Evolutionary conservation across 2,888 invertebrate species (phyloP), one percentile per base, ranked within the genome.

Genomic region (Aradus depressus): DNA sequence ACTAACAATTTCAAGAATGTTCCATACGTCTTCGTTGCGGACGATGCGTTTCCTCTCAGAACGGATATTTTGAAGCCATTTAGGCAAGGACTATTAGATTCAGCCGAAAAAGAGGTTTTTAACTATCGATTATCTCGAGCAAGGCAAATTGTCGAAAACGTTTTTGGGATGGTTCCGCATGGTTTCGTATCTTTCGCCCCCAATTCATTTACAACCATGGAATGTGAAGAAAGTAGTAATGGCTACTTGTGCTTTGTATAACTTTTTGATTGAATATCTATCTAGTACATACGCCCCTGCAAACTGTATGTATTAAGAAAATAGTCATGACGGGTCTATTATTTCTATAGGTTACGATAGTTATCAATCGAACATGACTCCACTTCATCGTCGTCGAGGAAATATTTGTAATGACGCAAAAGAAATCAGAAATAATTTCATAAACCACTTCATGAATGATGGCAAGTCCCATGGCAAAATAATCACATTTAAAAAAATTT

Each of bases 1-100:
- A 28, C 8, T 22, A 55, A 52, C 47, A 19, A 28, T 41, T n/a
- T n/a, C n/a, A n/a, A n/a, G n/a, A n/a, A n/a, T n/a, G n/a, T n/a
- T n/a, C n/a, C n/a, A n/a, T n/a, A 32, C 48, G 35, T 60, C 34
- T 62, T 62, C 52, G 50, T 62, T 12, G 58, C 56, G 4, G 60
- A 61, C 48, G 60, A 61, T 32, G 61, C 59, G 8, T 61, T 61
- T 49, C 39, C 57, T 6, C 47, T 60, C 34, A 35, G 57, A 12
- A 8, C 12, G 38, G 52, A 61, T 50, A 53, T 58, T 16, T 8
- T 60, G 22, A 61, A 61, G 45, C 60, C 59, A 28, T 44, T 16
- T 10, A 26, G 31, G 28, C 31, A 44, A 21, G 18, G 28, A 31
- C 31, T 31, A 31, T 26, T 4, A 26, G 21, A 28, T 16, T 28